A percentile compares a stretch with the other conserved stretches of the same genome.
Evolutionary conservation across 2,113 vertebrate genomes (phyloP).

Genomic region (Laterallus jamaicensis): DNA sequence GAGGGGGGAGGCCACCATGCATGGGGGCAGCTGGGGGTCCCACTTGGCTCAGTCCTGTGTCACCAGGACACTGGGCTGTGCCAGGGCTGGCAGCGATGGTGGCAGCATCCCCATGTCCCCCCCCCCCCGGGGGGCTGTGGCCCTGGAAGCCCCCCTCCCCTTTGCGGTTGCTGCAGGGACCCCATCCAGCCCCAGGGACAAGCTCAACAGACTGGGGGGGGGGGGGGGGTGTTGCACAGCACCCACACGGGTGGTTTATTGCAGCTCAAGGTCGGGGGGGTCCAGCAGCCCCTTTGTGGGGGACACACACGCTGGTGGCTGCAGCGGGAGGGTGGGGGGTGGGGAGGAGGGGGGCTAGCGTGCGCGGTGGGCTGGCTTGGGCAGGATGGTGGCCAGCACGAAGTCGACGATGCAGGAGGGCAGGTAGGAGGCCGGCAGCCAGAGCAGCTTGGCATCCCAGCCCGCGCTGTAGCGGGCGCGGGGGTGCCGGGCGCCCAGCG

Average conservation of each 20-base stretch:
- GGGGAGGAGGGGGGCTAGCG: slow-evolving; percentile 51
- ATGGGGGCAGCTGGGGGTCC: not conserved
- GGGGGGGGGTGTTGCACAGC: not conserved
- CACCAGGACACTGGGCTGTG: not conserved
- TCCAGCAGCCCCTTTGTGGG: no score
- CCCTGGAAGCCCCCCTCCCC: not conserved
- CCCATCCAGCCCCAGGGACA: not conserved
- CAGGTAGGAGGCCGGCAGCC: slow-evolving; percentile 92
- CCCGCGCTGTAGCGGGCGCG: slow-evolving; percentile 90
- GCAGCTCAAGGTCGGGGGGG: not conserved
- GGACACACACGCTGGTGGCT: not conserved
- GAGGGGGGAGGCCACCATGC: no score
- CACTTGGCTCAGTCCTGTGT: no score
- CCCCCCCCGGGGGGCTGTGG: not conserved
- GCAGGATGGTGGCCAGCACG: slow-evolving; percentile 81
- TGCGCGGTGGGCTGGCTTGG: slow-evolving; percentile 79
- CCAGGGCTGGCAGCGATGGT: no score
- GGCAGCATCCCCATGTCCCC: not conserved
- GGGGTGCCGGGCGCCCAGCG: slow-evolving; percentile 82
- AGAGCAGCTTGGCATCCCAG: slow-evolving; percentile 94
- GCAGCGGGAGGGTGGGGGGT: no score
- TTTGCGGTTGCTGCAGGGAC: not conserved
- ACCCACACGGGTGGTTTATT: not conserved
- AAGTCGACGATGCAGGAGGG: slow-evolving; percentile 85
- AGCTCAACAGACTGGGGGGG: no score